Conservation (phyloP, 2,888 invertebrate genomes). For the Drosophila diplacantha region DNA sequence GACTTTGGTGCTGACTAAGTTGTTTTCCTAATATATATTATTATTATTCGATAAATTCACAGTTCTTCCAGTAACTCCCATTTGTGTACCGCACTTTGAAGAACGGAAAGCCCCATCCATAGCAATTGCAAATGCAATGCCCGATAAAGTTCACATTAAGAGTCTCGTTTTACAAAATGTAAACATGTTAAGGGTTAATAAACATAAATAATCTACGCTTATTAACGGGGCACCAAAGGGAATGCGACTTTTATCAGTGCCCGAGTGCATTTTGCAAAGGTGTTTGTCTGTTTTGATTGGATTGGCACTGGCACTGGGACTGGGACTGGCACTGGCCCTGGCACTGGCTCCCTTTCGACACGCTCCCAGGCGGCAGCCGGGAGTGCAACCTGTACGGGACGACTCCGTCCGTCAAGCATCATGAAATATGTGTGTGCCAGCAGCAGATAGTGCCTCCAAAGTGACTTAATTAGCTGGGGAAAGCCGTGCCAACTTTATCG, state of each 20-base stretch:
- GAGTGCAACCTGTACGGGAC: conserved; percentile 21
- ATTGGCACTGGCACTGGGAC: conserved; percentile 1
- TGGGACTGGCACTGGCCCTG: background rate
- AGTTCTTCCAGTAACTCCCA: no score
- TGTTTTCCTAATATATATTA: background rate
- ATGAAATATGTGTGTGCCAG: conserved; percentile 68
- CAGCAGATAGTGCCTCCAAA: conserved; percentile 60
- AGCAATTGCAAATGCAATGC: conserved; percentile 61
- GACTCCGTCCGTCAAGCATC: conserved; percentile 31
- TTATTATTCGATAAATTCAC: no score
- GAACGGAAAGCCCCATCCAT: conserved; percentile 21
- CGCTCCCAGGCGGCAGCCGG: conserved; percentile 46
- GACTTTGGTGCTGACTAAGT: no score
- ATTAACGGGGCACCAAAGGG: conserved; percentile 60
- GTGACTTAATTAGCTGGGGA: conserved; percentile 63
- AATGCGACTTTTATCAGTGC: conserved; percentile 64
- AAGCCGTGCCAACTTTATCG: conserved; percentile 53
- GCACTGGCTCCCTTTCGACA: conserved; percentile 25
- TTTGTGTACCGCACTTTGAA: conserved; percentile 17
- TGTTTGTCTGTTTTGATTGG: conserved; percentile 70
- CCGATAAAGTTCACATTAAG: conserved; percentile 77
- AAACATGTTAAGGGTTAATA: conserved; percentile 77
- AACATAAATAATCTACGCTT: conserved; percentile 77
- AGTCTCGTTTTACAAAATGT: conserved; percentile 77
- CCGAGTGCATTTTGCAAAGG: conserved; percentile 75